phyloP scores from a whole-genome alignment of 2,797 vertebrate genomes.

The Sarcophilus harrisii region DNA sequence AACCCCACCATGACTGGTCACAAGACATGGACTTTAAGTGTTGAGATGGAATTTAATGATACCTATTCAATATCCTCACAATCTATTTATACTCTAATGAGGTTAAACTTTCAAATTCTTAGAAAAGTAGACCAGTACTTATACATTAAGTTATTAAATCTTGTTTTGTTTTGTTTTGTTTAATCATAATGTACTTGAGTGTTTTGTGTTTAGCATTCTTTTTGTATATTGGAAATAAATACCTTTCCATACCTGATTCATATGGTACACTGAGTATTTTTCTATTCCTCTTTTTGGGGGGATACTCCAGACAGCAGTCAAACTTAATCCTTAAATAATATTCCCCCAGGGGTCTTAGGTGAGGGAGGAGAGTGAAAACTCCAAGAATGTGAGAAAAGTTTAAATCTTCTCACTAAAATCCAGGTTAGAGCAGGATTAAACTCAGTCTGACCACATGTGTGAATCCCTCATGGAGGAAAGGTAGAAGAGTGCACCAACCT shows the following conservation, averaged over 20 bases:
- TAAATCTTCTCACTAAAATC: neutral
- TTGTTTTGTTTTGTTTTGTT: neutral
- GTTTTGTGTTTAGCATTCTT: neutral
- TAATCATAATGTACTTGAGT: neutral
- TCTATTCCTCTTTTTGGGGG: neutral
- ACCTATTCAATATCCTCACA: neutral
- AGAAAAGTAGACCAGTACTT: neutral
- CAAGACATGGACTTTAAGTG: neutral
- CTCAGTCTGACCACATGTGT: neutral
- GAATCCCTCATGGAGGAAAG: neutral
- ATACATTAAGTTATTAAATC: neutral
- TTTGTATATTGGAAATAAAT: neutral
- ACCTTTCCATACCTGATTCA: neutral
- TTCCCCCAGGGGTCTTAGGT: neutral
- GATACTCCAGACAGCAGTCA: neutral
- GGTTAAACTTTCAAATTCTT: neutral
- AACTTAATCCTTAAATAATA: neutral
- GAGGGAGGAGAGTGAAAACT: neutral
- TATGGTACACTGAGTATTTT: neutral
- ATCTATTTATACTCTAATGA: neutral
- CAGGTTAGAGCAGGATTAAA: neutral
- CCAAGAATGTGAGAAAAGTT: neutral
- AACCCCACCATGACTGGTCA: neutral
- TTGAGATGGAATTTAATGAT: neutral
- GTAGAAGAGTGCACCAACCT: neutral